phyloP scores from a whole-genome alignment of 2,888 invertebrate species.

The Polia nebulosa region DNA sequence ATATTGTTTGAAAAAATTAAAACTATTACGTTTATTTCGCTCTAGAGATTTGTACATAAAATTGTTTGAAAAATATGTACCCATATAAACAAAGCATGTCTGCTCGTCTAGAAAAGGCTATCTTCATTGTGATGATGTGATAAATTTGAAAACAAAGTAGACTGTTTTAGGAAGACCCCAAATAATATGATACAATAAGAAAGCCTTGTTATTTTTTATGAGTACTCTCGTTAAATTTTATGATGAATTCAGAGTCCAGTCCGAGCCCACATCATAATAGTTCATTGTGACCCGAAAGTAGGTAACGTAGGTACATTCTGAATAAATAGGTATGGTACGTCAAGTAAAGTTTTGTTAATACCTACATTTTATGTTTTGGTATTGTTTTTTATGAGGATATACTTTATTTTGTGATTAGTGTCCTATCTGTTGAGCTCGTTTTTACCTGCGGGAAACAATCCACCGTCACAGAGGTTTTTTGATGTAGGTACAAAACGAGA shows the following conservation, averaged over 20 bases:
- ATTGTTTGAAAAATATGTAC: background rate
- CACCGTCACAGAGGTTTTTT: too few species aligned
- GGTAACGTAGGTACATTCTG: too few species aligned
- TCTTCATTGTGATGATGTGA: background rate
- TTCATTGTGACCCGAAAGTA: constrained; percentile 22
- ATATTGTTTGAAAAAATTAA: too few species aligned
- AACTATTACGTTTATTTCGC: too few species aligned
- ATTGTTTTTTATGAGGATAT: background rate
- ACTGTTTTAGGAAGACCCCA: constrained; percentile 4
- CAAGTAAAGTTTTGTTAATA: too few species aligned
- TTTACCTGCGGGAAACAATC: too few species aligned
- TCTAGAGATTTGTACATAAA: too few species aligned
- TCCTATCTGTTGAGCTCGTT: background rate
- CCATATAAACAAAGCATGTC: background rate
- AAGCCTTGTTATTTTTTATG: constrained; percentile 76
- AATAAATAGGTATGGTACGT: background rate
- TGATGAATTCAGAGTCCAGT: constrained; percentile 18
- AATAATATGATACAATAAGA: constrained; percentile 46
- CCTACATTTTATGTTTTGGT: background rate
- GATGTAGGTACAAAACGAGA: too few species aligned
- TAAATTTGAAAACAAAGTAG: constrained; percentile 8
- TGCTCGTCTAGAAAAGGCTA: background rate
- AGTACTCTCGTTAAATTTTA: constrained; percentile 56
- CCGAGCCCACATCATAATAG: constrained; percentile 19
- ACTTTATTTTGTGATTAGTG: background rate